phyloP scores from a whole-genome alignment of 2,113 vertebrate species.

The Tautogolabrus adspersus region DNA sequence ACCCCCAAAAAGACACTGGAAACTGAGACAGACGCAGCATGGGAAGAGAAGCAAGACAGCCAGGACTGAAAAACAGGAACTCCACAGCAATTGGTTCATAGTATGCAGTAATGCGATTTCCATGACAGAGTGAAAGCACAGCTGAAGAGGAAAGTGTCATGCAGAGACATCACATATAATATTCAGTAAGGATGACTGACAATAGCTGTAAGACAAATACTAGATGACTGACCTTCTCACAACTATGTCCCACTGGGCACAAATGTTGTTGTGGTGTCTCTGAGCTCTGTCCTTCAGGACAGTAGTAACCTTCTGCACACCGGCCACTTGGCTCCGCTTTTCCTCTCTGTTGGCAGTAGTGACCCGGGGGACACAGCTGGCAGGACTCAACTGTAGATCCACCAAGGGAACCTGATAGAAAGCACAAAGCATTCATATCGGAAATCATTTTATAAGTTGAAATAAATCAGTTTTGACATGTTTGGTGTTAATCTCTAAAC shows the following conservation, averaged over 20 bases:
- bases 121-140: slow-evolving; percentile 11
- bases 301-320: slow-evolving; percentile 83
- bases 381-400: slow-evolving; percentile 72
- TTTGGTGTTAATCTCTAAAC: neutral
- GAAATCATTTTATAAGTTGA: neutral
- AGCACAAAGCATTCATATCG: neutral
- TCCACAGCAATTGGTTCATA: neutral
- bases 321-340: slow-evolving; percentile 72
- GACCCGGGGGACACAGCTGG: slow-evolving; percentile 76
- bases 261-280: slow-evolving; percentile 72
- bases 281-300: slow-evolving; percentile 81
- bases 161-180: slow-evolving; percentile 35
- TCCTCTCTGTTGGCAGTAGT: slow-evolving; percentile 78
- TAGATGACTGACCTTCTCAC: slow-evolving; percentile 78
- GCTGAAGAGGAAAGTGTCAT: slow-evolving; percentile 10
- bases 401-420: slow-evolving; percentile 66
- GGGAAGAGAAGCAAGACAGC: neutral
- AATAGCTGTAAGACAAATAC: slow-evolving; percentile 40
- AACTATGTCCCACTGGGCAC: slow-evolving; percentile 86
- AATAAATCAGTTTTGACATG: neutral
- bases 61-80: neutral
- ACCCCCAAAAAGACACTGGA: neutral
- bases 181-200: slow-evolving; percentile 47
- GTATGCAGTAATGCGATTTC: slow-evolving; percentile 18
- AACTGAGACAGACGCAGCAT: slow-evolving; percentile 1